Base-by-base conservation (phyloP, 2,113 vertebrate genomes). In the Rhineura floridana region DNA sequence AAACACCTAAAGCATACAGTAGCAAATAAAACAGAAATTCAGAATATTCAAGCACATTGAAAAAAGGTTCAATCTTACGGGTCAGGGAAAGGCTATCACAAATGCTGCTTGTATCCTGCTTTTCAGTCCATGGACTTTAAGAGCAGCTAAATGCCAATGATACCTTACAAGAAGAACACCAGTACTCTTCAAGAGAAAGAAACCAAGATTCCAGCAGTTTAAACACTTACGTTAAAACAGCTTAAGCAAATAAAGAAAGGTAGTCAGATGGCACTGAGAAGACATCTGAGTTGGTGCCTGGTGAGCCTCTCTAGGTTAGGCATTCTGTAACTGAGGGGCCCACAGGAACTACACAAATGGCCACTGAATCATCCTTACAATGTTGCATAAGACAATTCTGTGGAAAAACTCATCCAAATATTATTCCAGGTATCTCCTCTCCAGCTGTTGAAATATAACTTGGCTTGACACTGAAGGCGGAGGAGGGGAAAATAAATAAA, bases 371-470 rank as follows among this genome's bases (percentile, higher is more conserved):
- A 33, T 17, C 30, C 28, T 65, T 76, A 76, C 50, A 52, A 44
- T 17, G 6, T 19, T 33, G 30, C 25, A 8, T n/a, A 23, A 65
- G 21, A 59, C 25, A 13, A 80, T n/a, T 1, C 13, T 0, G 1
- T 30, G 0, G 10, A 25, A 75, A 6, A 8, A 8, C 0, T 33
- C n/a, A 42, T 28, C 21, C 21, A 39, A 3, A 21, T 1, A 1
- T 0, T 1, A 1, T 21, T 85, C 25, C 11, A 67, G 1, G 17
- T 39, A 70, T 67, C 50, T 67, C 59, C 9, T 55, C 11, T 8
- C 52, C 0, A 9, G 3, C 73, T 42, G 2, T 21, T 25, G 52
- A 9, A 0, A 4, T 39, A 0, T 0, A 0, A 1, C 0, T 0
- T 1, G 7, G 17, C 6, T 87, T 28, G 70, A 28, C 46, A 77